A percentile compares a stretch with the other conserved stretches of the same genome.
These are phyloP conservation scores for Perognathus longimembris DNA, from an alignment of 2,113 vertebrate genomes.

Conservation along the genomic window DNA sequence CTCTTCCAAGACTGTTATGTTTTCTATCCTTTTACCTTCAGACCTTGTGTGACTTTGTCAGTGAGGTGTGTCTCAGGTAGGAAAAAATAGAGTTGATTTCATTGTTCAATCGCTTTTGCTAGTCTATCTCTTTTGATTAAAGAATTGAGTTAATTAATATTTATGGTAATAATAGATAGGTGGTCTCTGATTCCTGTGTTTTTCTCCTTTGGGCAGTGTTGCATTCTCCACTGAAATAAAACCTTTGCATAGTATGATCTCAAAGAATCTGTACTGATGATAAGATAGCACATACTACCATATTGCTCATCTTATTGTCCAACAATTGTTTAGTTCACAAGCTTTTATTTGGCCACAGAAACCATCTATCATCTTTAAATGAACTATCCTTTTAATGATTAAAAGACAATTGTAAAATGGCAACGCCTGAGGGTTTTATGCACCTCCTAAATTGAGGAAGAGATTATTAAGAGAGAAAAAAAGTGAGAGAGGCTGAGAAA, in stretches of 20 bases:
- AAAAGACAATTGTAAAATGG: background rate
- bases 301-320: background rate
- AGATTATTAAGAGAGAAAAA: background rate
- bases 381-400: background rate
- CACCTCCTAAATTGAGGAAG: background rate
- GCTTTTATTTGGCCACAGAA: background rate
- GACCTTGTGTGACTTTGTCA: too few species aligned
- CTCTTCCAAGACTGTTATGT: too few species aligned
- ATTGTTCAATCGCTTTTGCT: too few species aligned
- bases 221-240: background rate
- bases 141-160: too few species aligned
- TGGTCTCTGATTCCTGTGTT: too few species aligned
- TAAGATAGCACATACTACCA: background rate
- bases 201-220: background rate
- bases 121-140: too few species aligned
- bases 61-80: too few species aligned
- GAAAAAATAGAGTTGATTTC: too few species aligned
- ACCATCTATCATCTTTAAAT: too few species aligned
- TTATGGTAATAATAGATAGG: too few species aligned
- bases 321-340: background rate
- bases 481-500: background rate
- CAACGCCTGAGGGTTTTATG: background rate
- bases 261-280: background rate
- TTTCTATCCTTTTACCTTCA: too few species aligned
- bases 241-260: background rate